Evolutionary conservation across 1,140 invertebrate species (phyloP), one percentile per base, ranked within the genome.

Genomic region (Drosophila orosa): DNA sequence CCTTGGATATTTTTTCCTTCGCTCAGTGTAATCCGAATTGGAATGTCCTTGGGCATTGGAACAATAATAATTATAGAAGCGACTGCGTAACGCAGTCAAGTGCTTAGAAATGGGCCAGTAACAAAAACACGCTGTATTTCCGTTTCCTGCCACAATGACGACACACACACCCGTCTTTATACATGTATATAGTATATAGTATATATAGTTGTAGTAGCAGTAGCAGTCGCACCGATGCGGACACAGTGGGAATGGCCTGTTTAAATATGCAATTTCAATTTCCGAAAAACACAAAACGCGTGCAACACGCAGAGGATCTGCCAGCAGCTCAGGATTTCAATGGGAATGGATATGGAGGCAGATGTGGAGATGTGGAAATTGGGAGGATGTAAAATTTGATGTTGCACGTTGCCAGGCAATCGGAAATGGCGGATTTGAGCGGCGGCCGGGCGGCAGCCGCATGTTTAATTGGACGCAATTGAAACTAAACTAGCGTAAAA

Each of bases 251-350:
- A 48, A 61, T 60, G 69, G 78, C 73, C 76, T 85, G 80, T 78
- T 90, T 90, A 80, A 90, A 90, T 90, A 90, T 90, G 87, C 86
- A 90, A 86, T 90, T 90, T 80, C 85, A 90, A 90, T 90, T 90
- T 90, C 86, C 86, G 86, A 86, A 79, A 90, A 81, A 81, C 74
- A 71, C 74, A 87, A 82, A 80, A 85, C 67, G 80, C 72, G 72
- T 84, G 52, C 75, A 68, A 47, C 81, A 81, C 80, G 80, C 81
- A 81, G 82, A 72, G 68, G 42, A 58, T 71, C 47, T 54, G 31
- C 50, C 0, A 29, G 45, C 42, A 56, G 66, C 68, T 71, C 50
- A 72, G 68, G 65, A 71, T 39, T 71, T 47, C 66, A 48, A 37
- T 66, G 61, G 10, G 12, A 17, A 24, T 19, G 31, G 37, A n/a